These are phyloP conservation scores for Ianthella basta DNA, from an alignment of 37 sponge, comb jelly and placozoan species.

Conservation along the genomic window DNA sequence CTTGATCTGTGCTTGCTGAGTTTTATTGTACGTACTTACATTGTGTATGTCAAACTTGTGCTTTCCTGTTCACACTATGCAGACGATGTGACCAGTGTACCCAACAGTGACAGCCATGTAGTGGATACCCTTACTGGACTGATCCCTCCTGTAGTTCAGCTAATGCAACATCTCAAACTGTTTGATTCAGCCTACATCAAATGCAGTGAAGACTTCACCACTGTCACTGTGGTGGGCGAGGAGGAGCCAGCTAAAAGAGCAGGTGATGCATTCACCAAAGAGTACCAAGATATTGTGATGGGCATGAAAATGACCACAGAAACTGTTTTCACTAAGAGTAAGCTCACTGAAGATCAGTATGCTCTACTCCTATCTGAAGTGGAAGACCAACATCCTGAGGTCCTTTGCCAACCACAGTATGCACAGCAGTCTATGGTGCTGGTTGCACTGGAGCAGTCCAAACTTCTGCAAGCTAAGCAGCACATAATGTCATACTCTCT, in stretches of 20 bases:
- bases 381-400: neutral
- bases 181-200: neutral
- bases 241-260: neutral
- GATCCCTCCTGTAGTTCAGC: neutral
- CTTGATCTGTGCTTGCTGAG: too few relatives aligned
- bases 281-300: neutral
- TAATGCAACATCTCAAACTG: neutral
- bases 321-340: neutral
- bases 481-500: neutral
- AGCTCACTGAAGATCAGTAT: neutral
- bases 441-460: neutral
- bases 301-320: neutral
- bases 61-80: too few relatives aligned
- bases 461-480: neutral
- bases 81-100: neutral
- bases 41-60: too few relatives aligned
- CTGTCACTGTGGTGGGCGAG: neutral
- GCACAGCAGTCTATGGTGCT: neutral
- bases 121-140: neutral
- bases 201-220: neutral
- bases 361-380: neutral
- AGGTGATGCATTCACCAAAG: neutral
- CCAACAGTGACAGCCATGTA: neutral
- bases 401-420: neutral
- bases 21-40: too few relatives aligned